These are phyloP conservation scores for Gadopsis marmoratus DNA, from an alignment of 2,797 vertebrate genomes.

Conservation along the genomic window DNA sequence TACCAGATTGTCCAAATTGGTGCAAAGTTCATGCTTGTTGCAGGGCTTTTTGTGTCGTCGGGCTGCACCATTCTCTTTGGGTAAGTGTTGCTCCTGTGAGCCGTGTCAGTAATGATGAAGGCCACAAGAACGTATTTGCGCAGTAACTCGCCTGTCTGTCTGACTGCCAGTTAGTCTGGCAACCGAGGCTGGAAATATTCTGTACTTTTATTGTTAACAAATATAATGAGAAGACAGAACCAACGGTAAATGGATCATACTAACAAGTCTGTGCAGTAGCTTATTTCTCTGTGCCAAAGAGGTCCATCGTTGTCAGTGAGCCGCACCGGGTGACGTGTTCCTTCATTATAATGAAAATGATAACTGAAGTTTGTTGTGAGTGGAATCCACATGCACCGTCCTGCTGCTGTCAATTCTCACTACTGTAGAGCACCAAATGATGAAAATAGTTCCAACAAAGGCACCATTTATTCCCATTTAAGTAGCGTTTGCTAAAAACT, in stretches of 20 bases:
- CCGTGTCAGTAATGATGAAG: neutral
- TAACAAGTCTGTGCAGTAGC: neutral
- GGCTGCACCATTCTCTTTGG: conserved; percentile 94
- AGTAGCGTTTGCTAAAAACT: neutral
- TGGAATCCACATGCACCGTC: neutral
- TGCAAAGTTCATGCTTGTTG: conserved; percentile 94
- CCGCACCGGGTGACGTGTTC: neutral
- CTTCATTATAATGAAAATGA: neutral
- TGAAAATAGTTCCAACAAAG: too few species aligned
- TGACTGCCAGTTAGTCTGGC: neutral
- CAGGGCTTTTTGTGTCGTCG: conserved; percentile 92
- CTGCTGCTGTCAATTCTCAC: neutral
- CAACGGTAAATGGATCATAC: neutral
- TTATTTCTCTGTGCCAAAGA: neutral
- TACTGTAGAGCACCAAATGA: neutral
- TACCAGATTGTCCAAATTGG: conserved; percentile 94
- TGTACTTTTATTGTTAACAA: neutral
- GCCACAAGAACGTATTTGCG: neutral
- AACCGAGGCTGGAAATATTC: neutral
- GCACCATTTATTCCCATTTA: too few species aligned
- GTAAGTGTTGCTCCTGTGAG: conserved; percentile 80
- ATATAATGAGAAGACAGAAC: neutral
- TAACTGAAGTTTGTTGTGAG: neutral
- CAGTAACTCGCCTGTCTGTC: too few species aligned
- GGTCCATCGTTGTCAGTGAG: neutral